Base-by-base conservation (phyloP, 2,888 invertebrate species). In the Eueremaeus valkanovi region DNA sequence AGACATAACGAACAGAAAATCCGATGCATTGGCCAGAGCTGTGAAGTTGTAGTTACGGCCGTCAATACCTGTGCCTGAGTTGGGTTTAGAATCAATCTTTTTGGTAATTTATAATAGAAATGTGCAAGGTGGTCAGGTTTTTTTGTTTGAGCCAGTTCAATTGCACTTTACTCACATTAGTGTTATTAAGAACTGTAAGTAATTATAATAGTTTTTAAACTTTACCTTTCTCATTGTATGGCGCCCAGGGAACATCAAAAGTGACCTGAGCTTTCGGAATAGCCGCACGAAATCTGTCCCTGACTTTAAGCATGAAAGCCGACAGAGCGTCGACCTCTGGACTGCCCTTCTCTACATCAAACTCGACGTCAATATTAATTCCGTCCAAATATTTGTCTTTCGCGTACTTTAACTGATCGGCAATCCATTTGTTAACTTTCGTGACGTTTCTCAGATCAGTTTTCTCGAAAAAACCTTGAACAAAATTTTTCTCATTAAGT, bases 211-310 rank as follows among this genome's bases (percentile, higher is more conserved):
- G 51, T n/a, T n/a, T n/a, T n/a, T n/a, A n/a, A 51, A 29, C 5
- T 27, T 33, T 21, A 75, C 75, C 61, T 72, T 75, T 49, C n/a
- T 63, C 63, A 49, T 76, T 76, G 1, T 27, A 5, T 3, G 84
- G 83, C 40, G 83, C 82, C 84, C 84, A 84, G 1, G 83, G 83
- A 40, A 84, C 82, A 78, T 85, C 84, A 31, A 84, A 82, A 3
- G 82, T 82, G 3, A 84, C 81, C 82, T 82, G 82, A 24, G 80
- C 80, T n/a, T 79, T 77, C 9, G 81, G 81, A 21, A 80, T 77
- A 13, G 78, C 76, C 18, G 73, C 51, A 74, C 81, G 81, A 51
- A 84, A 81, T 13, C 79, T 79, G 9, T 74, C 72, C 5, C 77
- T 79, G 0, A 83, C 81, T 74, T 82, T 82, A 40, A 75, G 75